A percentile compares a stretch with the other conserved stretches of the same genome.
These are phyloP conservation scores for Dynastes tityus DNA, from an alignment of 2,888 invertebrate genomes.

Conservation along the genomic window DNA sequence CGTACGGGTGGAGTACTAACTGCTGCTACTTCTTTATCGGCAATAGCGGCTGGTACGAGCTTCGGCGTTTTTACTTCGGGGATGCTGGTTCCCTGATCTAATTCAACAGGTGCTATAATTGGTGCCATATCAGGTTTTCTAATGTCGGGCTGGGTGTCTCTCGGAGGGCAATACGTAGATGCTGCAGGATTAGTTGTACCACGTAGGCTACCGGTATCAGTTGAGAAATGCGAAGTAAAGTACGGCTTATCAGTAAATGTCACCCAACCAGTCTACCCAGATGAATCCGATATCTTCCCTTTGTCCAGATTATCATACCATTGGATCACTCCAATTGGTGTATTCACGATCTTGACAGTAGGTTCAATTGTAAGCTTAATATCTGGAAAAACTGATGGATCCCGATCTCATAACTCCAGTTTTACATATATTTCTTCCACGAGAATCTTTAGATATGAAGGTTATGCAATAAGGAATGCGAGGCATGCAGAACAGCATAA, in stretches of 20 bases:
- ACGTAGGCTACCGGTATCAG: conserved; percentile 73
- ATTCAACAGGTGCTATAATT: conserved; percentile 76
- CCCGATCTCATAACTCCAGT: conserved; percentile 76
- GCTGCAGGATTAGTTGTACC: conserved; percentile 76
- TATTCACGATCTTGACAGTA: conserved; percentile 78
- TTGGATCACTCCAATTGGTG: conserved; percentile 86
- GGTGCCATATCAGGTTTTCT: conserved; percentile 77
- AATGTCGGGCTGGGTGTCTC: conserved; percentile 76
- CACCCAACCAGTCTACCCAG: conserved; percentile 69
- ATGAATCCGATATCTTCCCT: conserved; percentile 77
- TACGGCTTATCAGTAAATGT: conserved; percentile 61
- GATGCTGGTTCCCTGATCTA: conserved; percentile 87
- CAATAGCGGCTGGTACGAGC: conserved; percentile 87
- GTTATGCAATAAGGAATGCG: conserved; percentile 49
- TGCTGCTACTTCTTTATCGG: conserved; percentile 84
- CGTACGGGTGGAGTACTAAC: conserved; percentile 86
- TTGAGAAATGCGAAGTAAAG: conserved; percentile 68
- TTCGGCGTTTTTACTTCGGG: conserved; percentile 89
- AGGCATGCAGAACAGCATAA: conserved; percentile 41
- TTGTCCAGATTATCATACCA: conserved; percentile 86
- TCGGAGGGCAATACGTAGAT: conserved; percentile 79
- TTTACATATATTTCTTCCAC: conserved; percentile 71
- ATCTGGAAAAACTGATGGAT: conserved; percentile 75
- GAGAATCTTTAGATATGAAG: conserved; percentile 48
- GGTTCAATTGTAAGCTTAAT: conserved; percentile 79